Evolutionary conservation across 1,140 invertebrate species (phyloP).

Genomic region (Drosophila albomicans): DNA sequence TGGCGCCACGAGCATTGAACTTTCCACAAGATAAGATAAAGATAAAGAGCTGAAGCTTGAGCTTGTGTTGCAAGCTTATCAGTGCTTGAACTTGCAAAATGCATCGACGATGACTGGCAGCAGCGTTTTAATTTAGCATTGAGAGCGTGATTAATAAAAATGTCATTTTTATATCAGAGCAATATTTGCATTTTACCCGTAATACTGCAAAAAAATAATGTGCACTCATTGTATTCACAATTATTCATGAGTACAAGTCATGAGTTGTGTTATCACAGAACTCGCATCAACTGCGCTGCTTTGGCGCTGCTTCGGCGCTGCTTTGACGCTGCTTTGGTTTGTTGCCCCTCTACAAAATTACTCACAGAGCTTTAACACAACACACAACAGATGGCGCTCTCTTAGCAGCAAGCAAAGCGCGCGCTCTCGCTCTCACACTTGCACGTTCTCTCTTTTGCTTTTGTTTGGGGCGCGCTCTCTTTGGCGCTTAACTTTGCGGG

Average conservation of each 20-base stretch:
- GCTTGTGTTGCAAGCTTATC: slow-evolving; percentile 58
- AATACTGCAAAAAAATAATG: background rate
- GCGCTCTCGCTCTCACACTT: slow-evolving; percentile 17
- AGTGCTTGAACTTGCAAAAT: slow-evolving; percentile 47
- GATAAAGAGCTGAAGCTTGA: slow-evolving; percentile 40
- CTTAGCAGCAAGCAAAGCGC: background rate
- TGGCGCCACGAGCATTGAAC: slow-evolving; percentile 64
- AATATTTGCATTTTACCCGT: background rate
- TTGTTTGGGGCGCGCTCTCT: slow-evolving; percentile 9
- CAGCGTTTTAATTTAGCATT: too few species aligned
- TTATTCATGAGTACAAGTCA: slow-evolving; percentile 1
- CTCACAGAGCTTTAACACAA: slow-evolving; percentile 47
- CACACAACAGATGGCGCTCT: slow-evolving; percentile 23
- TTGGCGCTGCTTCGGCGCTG: background rate
- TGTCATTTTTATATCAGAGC: background rate
- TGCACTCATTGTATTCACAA: background rate
- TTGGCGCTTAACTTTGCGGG: slow-evolving; percentile 33
- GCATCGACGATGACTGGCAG: background rate
- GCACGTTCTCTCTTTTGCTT: background rate
- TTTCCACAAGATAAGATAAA: slow-evolving; percentile 46
- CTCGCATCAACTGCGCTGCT: slow-evolving; percentile 2
- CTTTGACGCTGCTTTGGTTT: slow-evolving; percentile 6
- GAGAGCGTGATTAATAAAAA: slow-evolving; percentile 2
- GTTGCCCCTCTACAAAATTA: slow-evolving; percentile 28
- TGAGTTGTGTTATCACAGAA: slow-evolving; percentile 25